These are phyloP conservation scores for Bubo bubo DNA, from an alignment of 2,113 vertebrate genomes.

Conservation along the genomic window DNA sequence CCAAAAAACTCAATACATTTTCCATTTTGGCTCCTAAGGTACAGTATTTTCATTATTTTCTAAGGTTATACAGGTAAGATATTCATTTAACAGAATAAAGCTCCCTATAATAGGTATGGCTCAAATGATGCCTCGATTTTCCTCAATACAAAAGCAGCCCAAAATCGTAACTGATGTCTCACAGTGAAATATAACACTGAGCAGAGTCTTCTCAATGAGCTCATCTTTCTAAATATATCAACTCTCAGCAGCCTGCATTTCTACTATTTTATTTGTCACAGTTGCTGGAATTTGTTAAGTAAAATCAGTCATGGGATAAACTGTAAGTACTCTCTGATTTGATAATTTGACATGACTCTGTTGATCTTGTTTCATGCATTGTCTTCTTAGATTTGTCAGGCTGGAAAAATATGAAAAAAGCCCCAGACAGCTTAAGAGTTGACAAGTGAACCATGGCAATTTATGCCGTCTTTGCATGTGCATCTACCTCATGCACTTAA, in stretches of 20 bases:
- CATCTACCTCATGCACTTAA: neutral
- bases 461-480: neutral
- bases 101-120: neutral
- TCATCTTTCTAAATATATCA: neutral
- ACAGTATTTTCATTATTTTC: neutral
- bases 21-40: neutral
- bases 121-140: constrained; percentile 4
- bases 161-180: neutral
- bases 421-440: neutral
- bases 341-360: constrained; percentile 56
- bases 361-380: constrained; percentile 62
- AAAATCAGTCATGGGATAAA: constrained; percentile 26
- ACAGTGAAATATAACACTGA: neutral
- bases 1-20: neutral
- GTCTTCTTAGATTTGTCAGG: constrained; percentile 65
- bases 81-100: neutral
- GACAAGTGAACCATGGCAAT: constrained; percentile 46
- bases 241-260: neutral
- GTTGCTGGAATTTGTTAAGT: constrained; percentile 19
- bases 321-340: constrained; percentile 3
- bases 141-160: neutral
- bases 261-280: neutral
- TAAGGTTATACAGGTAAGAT: neutral
- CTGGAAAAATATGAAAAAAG: constrained; percentile 19
- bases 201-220: neutral